Evolutionary conservation across 2,888 invertebrate species (phyloP).

Genomic region (Sinotaia quadrata): DNA sequence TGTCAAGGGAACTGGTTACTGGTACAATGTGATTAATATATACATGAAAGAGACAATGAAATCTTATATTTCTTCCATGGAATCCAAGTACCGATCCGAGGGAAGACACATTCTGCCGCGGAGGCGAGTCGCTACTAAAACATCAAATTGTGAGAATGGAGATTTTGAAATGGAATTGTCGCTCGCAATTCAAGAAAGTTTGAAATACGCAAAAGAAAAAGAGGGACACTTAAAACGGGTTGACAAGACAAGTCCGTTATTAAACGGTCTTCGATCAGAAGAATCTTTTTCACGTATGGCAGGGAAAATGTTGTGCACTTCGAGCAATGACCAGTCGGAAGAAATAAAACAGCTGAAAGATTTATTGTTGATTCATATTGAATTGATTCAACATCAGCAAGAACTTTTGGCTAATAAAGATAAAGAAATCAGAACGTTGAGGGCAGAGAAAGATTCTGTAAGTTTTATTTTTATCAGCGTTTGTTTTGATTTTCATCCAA

Average conservation of each 20-base stretch:
- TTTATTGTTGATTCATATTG: constrained; percentile 85
- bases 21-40: no score
- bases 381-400: constrained; percentile 91
- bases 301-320: constrained; percentile 29
- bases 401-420: constrained; percentile 87
- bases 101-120: constrained; percentile 47
- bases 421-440: constrained; percentile 81
- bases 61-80: constrained; percentile 46
- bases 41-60: constrained; percentile 44
- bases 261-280: constrained; percentile 24
- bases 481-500: no score
- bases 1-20: no score
- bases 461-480: no score
- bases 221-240: constrained; percentile 38
- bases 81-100: constrained; percentile 46
- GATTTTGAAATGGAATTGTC: constrained; percentile 57
- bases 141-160: constrained; percentile 51
- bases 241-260: constrained; percentile 36
- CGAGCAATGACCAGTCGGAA: constrained; percentile 29
- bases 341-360: constrained; percentile 75
- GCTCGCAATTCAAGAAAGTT: constrained; percentile 60
- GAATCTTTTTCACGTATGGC: constrained; percentile 30
- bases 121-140: constrained; percentile 53
- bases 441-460: constrained; percentile 86
- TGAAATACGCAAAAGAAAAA: constrained; percentile 54